Evolutionary conservation across 2,797 vertebrate genomes (phyloP).

Genomic region (Acropternis orthonyx): DNA sequence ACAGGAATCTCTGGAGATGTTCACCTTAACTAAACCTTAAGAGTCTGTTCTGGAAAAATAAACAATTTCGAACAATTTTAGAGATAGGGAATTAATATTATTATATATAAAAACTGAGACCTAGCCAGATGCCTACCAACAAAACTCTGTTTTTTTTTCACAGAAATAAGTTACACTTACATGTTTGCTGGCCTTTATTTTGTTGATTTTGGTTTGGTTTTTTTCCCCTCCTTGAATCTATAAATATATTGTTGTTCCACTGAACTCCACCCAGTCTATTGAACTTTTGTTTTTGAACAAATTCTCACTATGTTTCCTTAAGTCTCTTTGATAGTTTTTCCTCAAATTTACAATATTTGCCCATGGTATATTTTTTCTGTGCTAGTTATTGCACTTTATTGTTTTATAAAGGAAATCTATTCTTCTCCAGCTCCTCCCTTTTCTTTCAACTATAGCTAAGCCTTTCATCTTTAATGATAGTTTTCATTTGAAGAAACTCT

Average conservation of each 20-base stretch:
- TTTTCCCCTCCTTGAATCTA: background rate
- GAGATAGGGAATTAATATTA: background rate
- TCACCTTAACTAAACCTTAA: background rate
- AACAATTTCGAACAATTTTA: background rate
- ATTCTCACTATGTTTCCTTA: background rate
- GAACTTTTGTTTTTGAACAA: background rate
- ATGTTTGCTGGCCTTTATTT: background rate
- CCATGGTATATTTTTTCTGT: background rate
- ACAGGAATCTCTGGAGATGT: background rate
- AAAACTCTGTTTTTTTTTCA: background rate
- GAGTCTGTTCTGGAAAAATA: background rate
- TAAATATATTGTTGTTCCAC: background rate
- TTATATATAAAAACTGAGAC: background rate
- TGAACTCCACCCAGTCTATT: background rate
- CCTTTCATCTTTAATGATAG: constrained; percentile 20
- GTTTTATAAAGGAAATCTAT: background rate
- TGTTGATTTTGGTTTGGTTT: background rate
- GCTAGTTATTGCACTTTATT: background rate
- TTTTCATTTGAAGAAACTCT: constrained; percentile 21
- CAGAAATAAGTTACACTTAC: background rate
- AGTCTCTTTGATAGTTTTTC: background rate
- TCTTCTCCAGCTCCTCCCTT: background rate
- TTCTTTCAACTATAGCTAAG: background rate
- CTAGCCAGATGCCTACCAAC: background rate
- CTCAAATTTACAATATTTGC: background rate